Conservation (phyloP, 1,140 invertebrate genomes). For the Muscidifurax raptorellus region DNA sequence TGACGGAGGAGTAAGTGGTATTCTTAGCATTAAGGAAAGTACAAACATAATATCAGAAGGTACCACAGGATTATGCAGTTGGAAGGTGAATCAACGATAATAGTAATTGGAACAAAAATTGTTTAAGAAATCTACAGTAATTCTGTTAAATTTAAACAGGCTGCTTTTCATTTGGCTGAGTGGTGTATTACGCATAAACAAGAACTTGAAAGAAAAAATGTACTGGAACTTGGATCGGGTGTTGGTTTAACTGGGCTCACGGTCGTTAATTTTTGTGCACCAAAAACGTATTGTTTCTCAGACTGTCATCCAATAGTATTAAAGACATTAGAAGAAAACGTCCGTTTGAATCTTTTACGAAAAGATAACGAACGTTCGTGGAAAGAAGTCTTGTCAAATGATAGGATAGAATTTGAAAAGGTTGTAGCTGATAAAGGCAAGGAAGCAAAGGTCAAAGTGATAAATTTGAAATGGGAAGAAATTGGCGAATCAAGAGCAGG, state of each 20-base stretch:
- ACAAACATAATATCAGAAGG: slow-evolving; percentile 76
- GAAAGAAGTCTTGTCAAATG: slow-evolving; percentile 22
- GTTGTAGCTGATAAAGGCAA: slow-evolving; percentile 48
- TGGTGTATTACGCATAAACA: slow-evolving; percentile 74
- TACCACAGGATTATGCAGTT: slow-evolving; percentile 77
- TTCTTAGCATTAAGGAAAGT: slow-evolving; percentile 75
- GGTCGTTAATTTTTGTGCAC: slow-evolving; percentile 69
- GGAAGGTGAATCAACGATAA: slow-evolving; percentile 72
- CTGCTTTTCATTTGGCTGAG: slow-evolving; percentile 74
- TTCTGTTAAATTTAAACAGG: slow-evolving; percentile 62
- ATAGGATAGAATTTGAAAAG: slow-evolving; percentile 32
- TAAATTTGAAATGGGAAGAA: slow-evolving; percentile 75
- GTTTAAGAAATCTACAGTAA: slow-evolving; percentile 39
- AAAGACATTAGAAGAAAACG: slow-evolving; percentile 71
- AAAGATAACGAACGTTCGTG: not conserved
- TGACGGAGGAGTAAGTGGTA: slow-evolving; percentile 52
- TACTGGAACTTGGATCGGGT: slow-evolving; percentile 79
- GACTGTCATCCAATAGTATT: slow-evolving; percentile 77
- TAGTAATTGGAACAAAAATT: not conserved
- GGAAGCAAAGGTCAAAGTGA: slow-evolving; percentile 64
- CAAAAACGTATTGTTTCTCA: slow-evolving; percentile 75
- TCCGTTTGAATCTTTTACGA: slow-evolving; percentile 69
- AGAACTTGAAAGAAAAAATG: slow-evolving; percentile 67
- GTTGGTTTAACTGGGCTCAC: slow-evolving; percentile 77
- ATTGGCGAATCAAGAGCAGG: slow-evolving; percentile 62